These are phyloP conservation scores for Apostichopus californicus DNA, from an alignment of 35 echinoderm and acorn worm genomes.

Conservation along the genomic window DNA sequence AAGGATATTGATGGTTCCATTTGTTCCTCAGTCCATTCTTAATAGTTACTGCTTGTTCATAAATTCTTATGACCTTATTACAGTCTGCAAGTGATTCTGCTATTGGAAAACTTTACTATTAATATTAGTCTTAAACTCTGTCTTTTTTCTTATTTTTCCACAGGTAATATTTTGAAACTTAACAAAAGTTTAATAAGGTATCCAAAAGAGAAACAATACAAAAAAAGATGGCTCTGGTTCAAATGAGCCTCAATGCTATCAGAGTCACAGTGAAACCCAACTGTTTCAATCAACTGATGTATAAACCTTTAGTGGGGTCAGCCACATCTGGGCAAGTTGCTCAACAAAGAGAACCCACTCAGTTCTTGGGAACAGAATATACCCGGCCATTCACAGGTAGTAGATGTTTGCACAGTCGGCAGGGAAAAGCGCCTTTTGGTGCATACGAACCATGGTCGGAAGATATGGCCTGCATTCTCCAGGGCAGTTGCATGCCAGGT, in stretches of 20 bases:
- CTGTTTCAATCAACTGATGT: neutral
- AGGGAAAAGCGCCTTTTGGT: neutral
- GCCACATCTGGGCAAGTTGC: neutral
- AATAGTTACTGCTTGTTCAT: too few relatives aligned
- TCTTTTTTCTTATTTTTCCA: neutral
- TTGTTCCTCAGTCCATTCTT: too few relatives aligned
- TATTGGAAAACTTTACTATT: too few relatives aligned
- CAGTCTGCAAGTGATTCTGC: too few relatives aligned
- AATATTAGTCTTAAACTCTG: too few relatives aligned
- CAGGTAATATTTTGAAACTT: neutral
- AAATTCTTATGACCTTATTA: too few relatives aligned
- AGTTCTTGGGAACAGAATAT: neutral
- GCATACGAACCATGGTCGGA: constrained; percentile 92
- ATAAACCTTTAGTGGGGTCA: neutral
- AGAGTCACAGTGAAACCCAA: neutral
- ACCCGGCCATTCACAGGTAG: neutral
- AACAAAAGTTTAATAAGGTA: neutral
- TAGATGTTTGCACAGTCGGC: neutral
- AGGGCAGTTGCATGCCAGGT: constrained; percentile 89
- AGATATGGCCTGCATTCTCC: constrained; percentile 91
- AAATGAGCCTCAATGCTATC: neutral
- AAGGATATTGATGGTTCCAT: neutral
- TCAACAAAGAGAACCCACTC: neutral
- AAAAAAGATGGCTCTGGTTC: neutral
- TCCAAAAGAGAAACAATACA: neutral